Base-by-base conservation (phyloP, 2,113 vertebrate species). In the Lycocorax pyrrhopterus region DNA sequence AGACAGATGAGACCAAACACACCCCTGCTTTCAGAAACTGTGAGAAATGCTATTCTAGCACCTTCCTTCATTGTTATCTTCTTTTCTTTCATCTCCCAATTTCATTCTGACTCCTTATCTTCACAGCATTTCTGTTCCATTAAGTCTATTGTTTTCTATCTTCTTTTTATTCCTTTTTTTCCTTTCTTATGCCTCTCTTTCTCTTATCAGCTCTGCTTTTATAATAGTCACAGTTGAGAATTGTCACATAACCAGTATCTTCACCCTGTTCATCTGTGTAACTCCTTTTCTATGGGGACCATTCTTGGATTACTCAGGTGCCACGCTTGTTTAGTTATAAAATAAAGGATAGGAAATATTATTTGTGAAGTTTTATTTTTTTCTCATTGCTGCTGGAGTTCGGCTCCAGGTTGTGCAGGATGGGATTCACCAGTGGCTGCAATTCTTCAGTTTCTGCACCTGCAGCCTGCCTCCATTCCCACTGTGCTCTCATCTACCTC, bases 91-190 rank as follows among this genome's bases (percentile, higher is more conserved):
- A 81, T 83, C 85, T 89, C 32, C 7, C 82, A 92, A n/a, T 92
- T 94, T 86, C 13, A 32, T 84, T 89, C 35, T 76, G 46, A 52
- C 55, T 80, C 79, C 83, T 96, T 96, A 94, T 92, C 87, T 90
- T 85, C 8, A 33, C 18, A 60, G 49, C 15, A 75, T 92, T 91
- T 88, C 56, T 94, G n/a, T 83, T 89, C 67, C 27, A 66, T 84
- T 89, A 89, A 89, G 58, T 67, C 55, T 88, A 52, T 87, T 95
- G 67, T 87, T 93, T 87, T 77, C 43, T 58, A 49, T 80, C 46
- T 84, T 71, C 11, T 67, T 93, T 73, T 90, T 51, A 25, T 80
- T 94, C 18, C 14, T 29, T 68, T 55, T 64, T 44, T 58, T 59
- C 18, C 30, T 60, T 71, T 73, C 35, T 83, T 86, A 29, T 0